Conservation (phyloP, 2,113 vertebrate genomes). For the Coreoperca whiteheadi region DNA sequence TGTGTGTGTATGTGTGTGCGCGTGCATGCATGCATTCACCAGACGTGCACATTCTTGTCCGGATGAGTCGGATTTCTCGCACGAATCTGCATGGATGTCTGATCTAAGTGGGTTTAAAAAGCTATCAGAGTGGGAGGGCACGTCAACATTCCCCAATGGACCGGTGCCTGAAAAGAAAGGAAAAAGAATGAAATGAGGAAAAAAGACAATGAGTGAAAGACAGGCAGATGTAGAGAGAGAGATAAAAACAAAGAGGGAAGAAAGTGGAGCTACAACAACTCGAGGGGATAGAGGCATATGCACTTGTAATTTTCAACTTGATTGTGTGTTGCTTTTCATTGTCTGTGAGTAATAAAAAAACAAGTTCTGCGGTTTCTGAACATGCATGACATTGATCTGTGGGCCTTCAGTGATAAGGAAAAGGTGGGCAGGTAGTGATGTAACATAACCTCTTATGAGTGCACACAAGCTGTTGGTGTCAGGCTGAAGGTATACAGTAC, state of each 20-base stretch:
- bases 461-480: slow-evolving; percentile 45
- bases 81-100: slow-evolving; percentile 15
- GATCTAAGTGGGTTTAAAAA: slow-evolving; percentile 48
- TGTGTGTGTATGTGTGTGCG: too few species aligned
- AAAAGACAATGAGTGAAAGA: slow-evolving; percentile 14
- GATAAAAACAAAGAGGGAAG: not conserved
- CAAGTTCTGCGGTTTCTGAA: slow-evolving; percentile 45
- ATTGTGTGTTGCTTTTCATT: slow-evolving; percentile 25
- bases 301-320: slow-evolving; percentile 44
- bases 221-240: not conserved
- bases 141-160: slow-evolving; percentile 17
- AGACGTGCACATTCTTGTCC: slow-evolving; percentile 2
- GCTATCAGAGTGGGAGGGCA: slow-evolving; percentile 27
- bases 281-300: slow-evolving; percentile 5
- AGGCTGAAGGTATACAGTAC: not conserved
- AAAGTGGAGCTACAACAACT: slow-evolving; percentile 12
- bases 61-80: not conserved
- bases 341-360: slow-evolving; percentile 46
- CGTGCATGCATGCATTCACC: not conserved
- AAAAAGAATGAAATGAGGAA: slow-evolving; percentile 9
- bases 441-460: slow-evolving; percentile 42
- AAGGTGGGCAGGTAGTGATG: slow-evolving; percentile 53
- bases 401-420: slow-evolving; percentile 32
- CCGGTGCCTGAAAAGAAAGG: slow-evolving; percentile 20
- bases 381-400: slow-evolving; percentile 49